Percentiles rank a stretch among this genome's conserved stretches.
These are phyloP conservation scores for Nothobranchius furzeri DNA, from an alignment of 2,113 vertebrate species.

Conservation along the genomic window DNA sequence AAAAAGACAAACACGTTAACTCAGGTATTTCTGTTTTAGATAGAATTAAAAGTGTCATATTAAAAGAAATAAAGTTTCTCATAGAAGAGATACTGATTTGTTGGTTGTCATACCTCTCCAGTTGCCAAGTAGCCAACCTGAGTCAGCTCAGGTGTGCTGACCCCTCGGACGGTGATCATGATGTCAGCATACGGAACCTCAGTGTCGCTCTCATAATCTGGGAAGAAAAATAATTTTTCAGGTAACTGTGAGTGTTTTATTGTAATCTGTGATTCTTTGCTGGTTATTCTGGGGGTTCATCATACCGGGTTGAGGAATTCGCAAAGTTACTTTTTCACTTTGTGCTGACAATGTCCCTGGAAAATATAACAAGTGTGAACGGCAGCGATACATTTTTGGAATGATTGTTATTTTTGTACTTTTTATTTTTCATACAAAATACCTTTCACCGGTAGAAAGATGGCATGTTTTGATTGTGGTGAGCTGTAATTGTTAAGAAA, in stretches of 20 bases:
- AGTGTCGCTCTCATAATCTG: constrained; percentile 75
- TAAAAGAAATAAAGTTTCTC: not conserved
- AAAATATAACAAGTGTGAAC: constrained; percentile 4
- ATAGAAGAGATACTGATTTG: not conserved
- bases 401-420: not conserved
- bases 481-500: constrained; percentile 40
- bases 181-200: constrained; percentile 84
- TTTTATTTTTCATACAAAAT: constrained; percentile 18
- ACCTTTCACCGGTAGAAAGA: constrained; percentile 43
- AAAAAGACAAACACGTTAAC: not conserved
- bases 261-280: not conserved
- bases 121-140: constrained; percentile 56
- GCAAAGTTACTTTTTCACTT: constrained; percentile 63
- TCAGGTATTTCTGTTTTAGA: not conserved
- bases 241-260: not conserved
- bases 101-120: constrained; percentile 56
- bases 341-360: constrained; percentile 39
- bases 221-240: constrained; percentile 5
- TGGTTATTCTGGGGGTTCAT: not conserved
- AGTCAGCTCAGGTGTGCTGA: constrained; percentile 78
- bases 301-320: constrained; percentile 63
- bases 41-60: not conserved
- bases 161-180: constrained; percentile 77
- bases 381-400: not conserved
- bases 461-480: constrained; percentile 4